Evolutionary conservation across 2,113 vertebrate genomes (phyloP), one percentile per base, ranked within the genome.

Genomic region (Embiotoca jacksoni): DNA sequence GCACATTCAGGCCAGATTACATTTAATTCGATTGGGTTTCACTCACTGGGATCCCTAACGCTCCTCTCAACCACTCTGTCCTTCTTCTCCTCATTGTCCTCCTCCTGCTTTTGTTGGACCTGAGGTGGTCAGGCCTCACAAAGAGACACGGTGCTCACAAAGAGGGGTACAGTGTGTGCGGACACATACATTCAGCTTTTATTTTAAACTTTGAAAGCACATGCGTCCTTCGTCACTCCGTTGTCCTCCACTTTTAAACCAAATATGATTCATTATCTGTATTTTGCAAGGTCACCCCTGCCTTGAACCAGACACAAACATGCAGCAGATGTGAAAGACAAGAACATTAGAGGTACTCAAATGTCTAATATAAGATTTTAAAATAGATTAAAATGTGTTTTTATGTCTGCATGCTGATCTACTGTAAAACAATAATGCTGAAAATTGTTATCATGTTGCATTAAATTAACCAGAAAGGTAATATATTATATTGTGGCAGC

Each of bases 11-110:
- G 96, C 94, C 94, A 96, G 94, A 97, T 97, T 96, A 96, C 95
- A 89, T 94, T 94, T 98, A 98, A 99, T 97, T 97, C 95, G 92
- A 97, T 99, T 96, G 94, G 92, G 92, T 94, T 95, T 94, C 93
- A 94, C 83, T 90, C 75, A 80, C 73, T 75, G 47, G 81, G 31
- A 77, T 76, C 78, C 81, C 83, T 89, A 85, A 60, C 47, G 76
- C 80, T 82, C 74, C 70, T 44, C 65, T 76, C 58, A 72, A 30
- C 59, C 54, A 76, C 70, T 81, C 41, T 72, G 61, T 81, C 33
- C 53, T 55, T 64, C 46, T 63, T 66, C 72, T 75, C 53, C 55
- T 81, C 44, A 71, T 84, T 86, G 85, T 82, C 75, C 62, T 81
- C 67, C 53, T 83, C 56, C 36, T 74, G 63, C 67, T 77, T 78